Evolutionary conservation across 2,888 invertebrate species (phyloP), one percentile per base, ranked within the genome.

Genomic region (Cyaniris semiargus): DNA sequence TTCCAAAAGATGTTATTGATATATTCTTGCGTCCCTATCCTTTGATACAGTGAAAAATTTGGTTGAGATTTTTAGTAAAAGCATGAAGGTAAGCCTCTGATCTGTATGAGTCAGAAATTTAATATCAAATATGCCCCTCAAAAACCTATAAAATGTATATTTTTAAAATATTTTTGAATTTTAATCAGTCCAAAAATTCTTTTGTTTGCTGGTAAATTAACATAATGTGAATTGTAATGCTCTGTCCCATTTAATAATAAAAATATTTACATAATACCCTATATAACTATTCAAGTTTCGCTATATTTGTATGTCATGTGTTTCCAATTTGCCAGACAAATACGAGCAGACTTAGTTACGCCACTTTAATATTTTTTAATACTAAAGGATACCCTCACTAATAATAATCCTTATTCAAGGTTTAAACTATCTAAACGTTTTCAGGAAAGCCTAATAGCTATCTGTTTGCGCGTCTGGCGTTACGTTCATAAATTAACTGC

Each of bases 391-490:
- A 48, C 38, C 38, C 38, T 38, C 48, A 53, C 48, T 53, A 48
- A 48, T 15, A 18, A 10, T 44, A 53, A 70, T 70, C 31, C 70
- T 34, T 70, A n/a, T 34, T 70, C 34, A 70, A 70, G 70, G 34
- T 34, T 70, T 70, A 34, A 31, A 70, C 70, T 34, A 71, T 71
- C 71, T 70, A 71, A 71, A 38, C 34, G 71, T n/a, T 71, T 71
- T 71, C 71, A 71, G 71, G 71, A 71, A 71, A 71, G n/a, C 38
- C 34, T 71, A 71, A 71, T 38, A 34, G 3, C 34, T 70, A 70
- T n/a, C n/a, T 71, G 71, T 71, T 71, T 38, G n/a, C 71, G n/a
- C 21, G 71, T 71, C 71, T 71, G 21, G 34, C 34, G 34, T 71
- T 71, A 71, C 21, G 71, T 38, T 71, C 15, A 38, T 38, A 38